Base-by-base conservation (phyloP, 2,888 invertebrate species). In the Aethes cnicana region DNA sequence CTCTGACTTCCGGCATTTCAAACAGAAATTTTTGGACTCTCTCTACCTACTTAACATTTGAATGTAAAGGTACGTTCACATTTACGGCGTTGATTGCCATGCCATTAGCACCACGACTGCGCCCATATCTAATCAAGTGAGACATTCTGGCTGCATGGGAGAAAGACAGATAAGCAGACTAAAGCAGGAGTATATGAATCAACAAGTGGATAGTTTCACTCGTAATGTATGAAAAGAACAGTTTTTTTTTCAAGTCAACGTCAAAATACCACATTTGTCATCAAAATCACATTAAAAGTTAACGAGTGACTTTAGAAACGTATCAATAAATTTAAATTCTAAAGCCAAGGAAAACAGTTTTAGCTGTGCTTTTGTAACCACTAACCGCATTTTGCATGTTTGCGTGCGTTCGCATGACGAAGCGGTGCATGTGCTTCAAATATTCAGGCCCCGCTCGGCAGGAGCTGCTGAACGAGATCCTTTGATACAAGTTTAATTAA, bases 341-440 rank as follows among this genome's bases (percentile, higher is more conserved):
- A 20, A 28, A n/a, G 18, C 36, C n/a, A n/a, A n/a, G n/a, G n/a
- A n/a, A n/a, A 42, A 28, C 42, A 12, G 20, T 20, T 42, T 30
- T 20, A 36, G 20, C 26, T 35, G 20, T 20, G 14, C 28, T 4
- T 28, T 9, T 1, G 5, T 12, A 12, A 9, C 6, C 28, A n/a
- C n/a, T n/a, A n/a, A n/a, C n/a, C n/a, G n/a, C n/a, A 47, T 32
- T 30, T 12, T 23, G 17, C 4, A 17, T 16, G 36, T 30, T 17
- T 39, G 30, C 17, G 12, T 32, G 8, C 14, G 25, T 26, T 18
- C 7, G 35, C 25, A 28, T 30, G 30, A 14, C 6, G 16, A 6
- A 33, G 21, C 2, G n/a, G n/a, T 49, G 36, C 43, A 37, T 32
- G 14, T 25, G 37, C 14, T 37, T 44, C 20, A 44, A 44, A 52